Base-by-base conservation (phyloP, 2,113 vertebrate genomes). In the Fulica atra region DNA sequence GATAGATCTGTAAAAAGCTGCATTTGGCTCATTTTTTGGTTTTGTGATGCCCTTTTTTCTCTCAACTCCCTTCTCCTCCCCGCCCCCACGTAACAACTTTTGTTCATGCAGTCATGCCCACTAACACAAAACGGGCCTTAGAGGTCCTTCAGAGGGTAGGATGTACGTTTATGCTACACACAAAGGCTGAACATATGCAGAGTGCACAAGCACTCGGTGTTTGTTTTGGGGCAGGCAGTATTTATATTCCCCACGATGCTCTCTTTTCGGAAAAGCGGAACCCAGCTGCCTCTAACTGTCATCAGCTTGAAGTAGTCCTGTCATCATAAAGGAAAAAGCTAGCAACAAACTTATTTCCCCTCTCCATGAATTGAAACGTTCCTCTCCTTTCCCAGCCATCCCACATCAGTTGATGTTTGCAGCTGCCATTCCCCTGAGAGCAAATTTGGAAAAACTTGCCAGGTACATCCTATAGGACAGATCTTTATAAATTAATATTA, bases 61-160 rank as follows among this genome's bases (percentile, higher is more conserved):
- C 36, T 57, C 29, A 8, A 21, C 14, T 89, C 24, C n/a, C 35
- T 81, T 42, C 38, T 77, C 54, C 4, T 14, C 4, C 7, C 7
- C 6, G 13, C 1, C 8, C 40, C 79, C 16, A n/a, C 0, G 0
- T 24, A 66, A 68, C 17, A 38, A 42, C 28, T 51, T 44, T 44
- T 89, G 29, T 40, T 72, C 29, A 19, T 28, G 33, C 2, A 2
- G 3, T 29, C 51, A 11, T 57, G 13, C 16, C 24, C 31, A 29
- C 38, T 56, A 48, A 89, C 14, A 20, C 50, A 64, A 71, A 91
- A 66, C 5, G 16, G 35, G 3, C 14, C n/a, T 78, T 44, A 48
- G 33, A 36, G 63, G 9, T 36, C 28, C 74, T 86, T 86, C 56
- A 65, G 31, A 70, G 56, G 24, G 5, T 79, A 26, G 44, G n/a